Base-by-base conservation (phyloP, 37 sponge, comb jelly and placozoan genomes). In the Crambe crambe region DNA sequence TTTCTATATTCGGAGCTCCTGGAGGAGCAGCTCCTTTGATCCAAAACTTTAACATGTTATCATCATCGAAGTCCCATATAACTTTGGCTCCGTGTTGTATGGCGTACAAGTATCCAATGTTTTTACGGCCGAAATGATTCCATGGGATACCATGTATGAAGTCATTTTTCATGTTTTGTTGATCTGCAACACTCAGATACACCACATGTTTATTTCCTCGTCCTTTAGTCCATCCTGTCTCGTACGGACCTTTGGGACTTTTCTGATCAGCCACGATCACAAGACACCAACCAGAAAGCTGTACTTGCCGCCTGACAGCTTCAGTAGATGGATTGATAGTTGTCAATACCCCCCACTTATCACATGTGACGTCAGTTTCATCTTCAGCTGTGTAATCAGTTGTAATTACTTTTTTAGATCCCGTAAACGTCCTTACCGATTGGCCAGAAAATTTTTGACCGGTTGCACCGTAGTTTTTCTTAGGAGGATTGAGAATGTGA, bases 51-150 rank as follows among this genome's bases (percentile, higher is more conserved):
- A 89, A 42, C 65, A 75, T 2, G 61, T 89, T 89, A 66, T 89
- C 90, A 39, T 89, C 90, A 35, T 89, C 90, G 25, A 81, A 76
- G 70, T 89, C 90, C 74, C 76, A 84, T 29, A 89, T 89, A 32
- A 89, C 41, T 2, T 73, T 29, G 6, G 90, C 90, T 29, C 90
- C 90, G 54, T 80, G 85, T 4, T 31, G 23, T 23, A 89, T 57
- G 8, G 90, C 90, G 40, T 84, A 89, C 57, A 89, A 38, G 47
- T 70, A 89, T 22, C 90, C 90, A 66, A 89, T 73, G 42, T 89
- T 89, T 67, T 89, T 89, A 21, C 90, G 75, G 0, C 85, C 76
- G 67, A 84, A 89, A 34, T 65, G 69, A 57, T 84, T 79, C 70
- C 70, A 84, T 21, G 90, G 90, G 37, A 80, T 36, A 3, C 39